Conservation (phyloP, 2,113 vertebrate genomes). For the Suricata suricatta region DNA sequence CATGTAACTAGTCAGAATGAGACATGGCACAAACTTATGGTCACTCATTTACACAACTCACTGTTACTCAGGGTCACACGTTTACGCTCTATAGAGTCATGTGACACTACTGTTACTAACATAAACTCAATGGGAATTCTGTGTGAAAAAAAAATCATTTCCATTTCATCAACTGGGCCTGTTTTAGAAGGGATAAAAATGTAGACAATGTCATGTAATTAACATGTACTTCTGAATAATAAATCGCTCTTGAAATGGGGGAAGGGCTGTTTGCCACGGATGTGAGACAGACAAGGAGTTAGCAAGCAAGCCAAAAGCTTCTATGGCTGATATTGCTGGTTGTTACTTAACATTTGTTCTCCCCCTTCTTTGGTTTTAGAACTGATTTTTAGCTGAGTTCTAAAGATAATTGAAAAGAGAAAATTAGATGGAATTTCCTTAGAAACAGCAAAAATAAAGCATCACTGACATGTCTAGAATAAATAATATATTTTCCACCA, state of each 20-base stretch:
- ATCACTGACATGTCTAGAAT: neutral
- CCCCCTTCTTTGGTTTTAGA: neutral
- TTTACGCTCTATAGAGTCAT: neutral
- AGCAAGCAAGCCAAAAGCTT: neutral
- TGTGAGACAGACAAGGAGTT: neutral
- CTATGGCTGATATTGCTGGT: neutral
- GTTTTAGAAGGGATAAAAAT: neutral
- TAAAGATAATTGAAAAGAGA: neutral
- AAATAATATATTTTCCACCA: neutral
- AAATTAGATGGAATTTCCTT: constrained; percentile 7
- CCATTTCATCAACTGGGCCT: neutral
- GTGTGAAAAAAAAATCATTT: neutral
- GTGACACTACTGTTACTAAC: neutral
- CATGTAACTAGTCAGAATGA: neutral
- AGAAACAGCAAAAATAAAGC: neutral
- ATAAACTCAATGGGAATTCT: neutral
- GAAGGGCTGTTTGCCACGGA: neutral
- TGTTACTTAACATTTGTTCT: neutral
- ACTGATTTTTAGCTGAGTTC: neutral
- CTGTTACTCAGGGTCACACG: neutral
- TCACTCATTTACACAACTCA: neutral
- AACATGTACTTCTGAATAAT: neutral
- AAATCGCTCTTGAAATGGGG: neutral
- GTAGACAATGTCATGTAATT: neutral
- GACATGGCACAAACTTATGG: neutral